Base-by-base conservation (phyloP, 2,888 invertebrate genomes). In the Ceriagrion tenellum region DNA sequence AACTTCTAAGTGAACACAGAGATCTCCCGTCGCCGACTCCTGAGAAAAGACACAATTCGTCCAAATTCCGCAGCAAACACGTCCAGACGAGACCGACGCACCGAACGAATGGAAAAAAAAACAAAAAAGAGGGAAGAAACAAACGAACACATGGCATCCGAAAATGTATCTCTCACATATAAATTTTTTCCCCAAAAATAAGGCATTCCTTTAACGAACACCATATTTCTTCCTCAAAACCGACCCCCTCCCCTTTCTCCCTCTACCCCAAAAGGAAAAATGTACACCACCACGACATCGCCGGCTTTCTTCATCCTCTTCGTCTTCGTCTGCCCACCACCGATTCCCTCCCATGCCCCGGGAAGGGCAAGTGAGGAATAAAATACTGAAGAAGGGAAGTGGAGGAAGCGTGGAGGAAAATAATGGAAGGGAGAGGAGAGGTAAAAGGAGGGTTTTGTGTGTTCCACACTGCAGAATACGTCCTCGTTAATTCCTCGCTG, bases 381-480 rank as follows among this genome's bases (percentile, higher is more conserved):
- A 40, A 59, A 59, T 59, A 59, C 20, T 59, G 59, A 59, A 12
- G 59, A 59, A 20, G 12, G 59, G 59, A 59, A 59, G 16, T 20
- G 89, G 55, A 55, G 89, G 89, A 55, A 59, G 20, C 59, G 12
- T 59, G 81, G 81, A 81, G 13, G 81, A 35, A 35, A 81, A 81
- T 81, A 81, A 81, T 81, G 81, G 35, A 81, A 35, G 81, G 55
- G 4, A 10, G 23, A 8, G 23, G 91, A 63, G 35, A 16, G 59
- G 69, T 40, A 63, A 35, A 23, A 91, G 63, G 59, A 69, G 81
- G 35, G 69, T 26, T 30, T 35, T 81, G 69, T 81, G 35, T 35
- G 81, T 74, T 93, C 69, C 93, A 93, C 89, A 13, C 89, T 89
- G 30, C 81, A 81, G 89, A 89, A 89, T 89, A 89, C 93, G 93